These are phyloP conservation scores for Turritopsis dohrnii DNA, from an alignment of 30 jellyfish, hydroid and myxozoan species.

Conservation along the genomic window DNA sequence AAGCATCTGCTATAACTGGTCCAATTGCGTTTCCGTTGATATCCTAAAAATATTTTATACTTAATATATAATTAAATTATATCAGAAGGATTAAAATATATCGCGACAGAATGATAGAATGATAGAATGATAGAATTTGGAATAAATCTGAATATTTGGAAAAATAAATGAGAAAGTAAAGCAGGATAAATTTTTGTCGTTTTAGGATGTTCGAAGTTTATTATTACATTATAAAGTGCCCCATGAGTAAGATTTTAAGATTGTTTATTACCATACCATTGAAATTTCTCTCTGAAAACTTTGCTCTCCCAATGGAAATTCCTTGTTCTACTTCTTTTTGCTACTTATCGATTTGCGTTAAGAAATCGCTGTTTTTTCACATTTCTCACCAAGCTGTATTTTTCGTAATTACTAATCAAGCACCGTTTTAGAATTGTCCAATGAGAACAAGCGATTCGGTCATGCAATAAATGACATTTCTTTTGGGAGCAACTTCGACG, in stretches of 20 bases:
- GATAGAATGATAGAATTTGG: too few species aligned
- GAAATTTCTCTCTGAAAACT: background rate
- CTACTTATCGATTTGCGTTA: slow-evolving; percentile 12
- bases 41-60: background rate
- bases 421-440: background rate
- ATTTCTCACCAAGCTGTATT: background rate
- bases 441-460: background rate
- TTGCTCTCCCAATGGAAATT: slow-evolving; percentile 20
- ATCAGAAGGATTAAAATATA: too few species aligned
- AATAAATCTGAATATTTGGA: too few species aligned
- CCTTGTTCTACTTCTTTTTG: slow-evolving; percentile 4
- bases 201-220: background rate
- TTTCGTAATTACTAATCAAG: background rate
- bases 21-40: background rate
- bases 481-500: background rate
- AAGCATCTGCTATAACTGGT: background rate
- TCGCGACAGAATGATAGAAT: too few species aligned
- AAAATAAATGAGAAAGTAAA: background rate
- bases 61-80: too few species aligned
- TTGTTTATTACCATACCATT: background rate
- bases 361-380: background rate
- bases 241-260: background rate
- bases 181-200: background rate
- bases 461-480: background rate
- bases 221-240: background rate